Evolutionary conservation across 2,113 vertebrate species (phyloP).

Genomic region (Garra rufa): DNA sequence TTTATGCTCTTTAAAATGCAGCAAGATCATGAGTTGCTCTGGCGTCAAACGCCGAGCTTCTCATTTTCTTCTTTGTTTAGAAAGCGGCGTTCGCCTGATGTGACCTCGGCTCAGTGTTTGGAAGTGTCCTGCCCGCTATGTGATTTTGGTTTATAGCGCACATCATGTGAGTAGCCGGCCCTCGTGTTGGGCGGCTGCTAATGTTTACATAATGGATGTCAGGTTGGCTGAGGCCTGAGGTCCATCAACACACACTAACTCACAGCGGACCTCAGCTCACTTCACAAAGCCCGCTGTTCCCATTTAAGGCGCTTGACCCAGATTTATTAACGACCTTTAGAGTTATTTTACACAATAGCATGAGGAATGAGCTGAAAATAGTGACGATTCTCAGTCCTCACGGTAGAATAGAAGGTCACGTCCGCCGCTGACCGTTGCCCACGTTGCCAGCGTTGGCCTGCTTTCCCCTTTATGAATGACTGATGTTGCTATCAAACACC

Average conservation of each 20-base stretch:
- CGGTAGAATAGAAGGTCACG: background rate
- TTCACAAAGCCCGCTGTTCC: conserved; percentile 45
- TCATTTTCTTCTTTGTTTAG: conserved; percentile 41
- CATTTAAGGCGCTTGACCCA: conserved; percentile 57
- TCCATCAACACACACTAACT: conserved; percentile 48
- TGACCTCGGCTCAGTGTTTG: conserved; percentile 46
- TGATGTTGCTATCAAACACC: conserved; percentile 55
- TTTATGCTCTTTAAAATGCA: conserved; percentile 35
- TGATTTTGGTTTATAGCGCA: conserved; percentile 55
- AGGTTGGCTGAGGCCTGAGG: conserved; percentile 42
- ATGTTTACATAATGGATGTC: conserved; percentile 61
- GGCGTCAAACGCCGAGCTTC: conserved; percentile 24
- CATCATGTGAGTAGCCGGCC: conserved; percentile 40
- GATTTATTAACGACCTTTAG: conserved; percentile 42
- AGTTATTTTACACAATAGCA: conserved; percentile 37
- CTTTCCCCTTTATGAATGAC: conserved; percentile 55
- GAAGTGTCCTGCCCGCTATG: conserved; percentile 37
- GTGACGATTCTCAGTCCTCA: background rate
- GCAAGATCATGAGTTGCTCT: background rate
- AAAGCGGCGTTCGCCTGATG: conserved; percentile 36
- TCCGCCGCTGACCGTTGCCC: background rate
- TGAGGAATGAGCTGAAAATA: conserved; percentile 35
- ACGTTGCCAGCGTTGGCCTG: conserved; percentile 23
- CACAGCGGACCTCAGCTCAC: conserved; percentile 29
- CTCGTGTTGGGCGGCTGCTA: conserved; percentile 41